Base-by-base conservation (phyloP, 2,888 invertebrate species). In the Chrysolina haemoptera region DNA sequence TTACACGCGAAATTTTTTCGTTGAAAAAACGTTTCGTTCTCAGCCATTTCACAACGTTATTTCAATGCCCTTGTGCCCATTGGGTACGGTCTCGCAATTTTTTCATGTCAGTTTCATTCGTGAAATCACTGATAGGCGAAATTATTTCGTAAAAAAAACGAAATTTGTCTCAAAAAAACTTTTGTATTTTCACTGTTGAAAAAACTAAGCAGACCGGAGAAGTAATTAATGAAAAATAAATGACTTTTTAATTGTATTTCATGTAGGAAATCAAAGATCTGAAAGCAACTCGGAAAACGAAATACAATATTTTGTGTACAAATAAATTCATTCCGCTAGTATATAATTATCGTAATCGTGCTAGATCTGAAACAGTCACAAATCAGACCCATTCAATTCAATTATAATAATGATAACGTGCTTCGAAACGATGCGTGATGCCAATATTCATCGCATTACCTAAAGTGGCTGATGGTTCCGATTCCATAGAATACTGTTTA, bases 401-500 rank as follows among this genome's bases (percentile, higher is more conserved):
- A 81, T 81, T 80, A 80, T 79, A 79, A 81, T 82, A 79, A 80
- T 73, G 76, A 79, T 81, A 77, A 79, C 79, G 81, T 78, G 78
- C 68, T 69, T 66, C 59, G 63, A 73, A 75, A 71, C 64, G 70
- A 73, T 76, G 73, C 76, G 76, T 76, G 43, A 48, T 83, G 84
- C 79, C 79, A 79, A 80, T 79, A 78, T 79, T 75, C 75, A 76
- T 81, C 78, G 78, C 80, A 82, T 83, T 82, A 83, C 78, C 81
- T 79, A 81, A 82, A 84, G 82, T 83, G 82, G 82, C 81, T 82
- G 83, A 82, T 82, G 80, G 78, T 80, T 79, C 76, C 77, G 82
- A 84, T 82, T 82, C 78, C 79, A 83, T 81, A 79, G 83, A 83
- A 83, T 83, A 81, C 80, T 80, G 80, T 82, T 83, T 82, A 77